Conservation (phyloP, 2,888 invertebrate genomes). For the Charanyca ferruginea region DNA sequence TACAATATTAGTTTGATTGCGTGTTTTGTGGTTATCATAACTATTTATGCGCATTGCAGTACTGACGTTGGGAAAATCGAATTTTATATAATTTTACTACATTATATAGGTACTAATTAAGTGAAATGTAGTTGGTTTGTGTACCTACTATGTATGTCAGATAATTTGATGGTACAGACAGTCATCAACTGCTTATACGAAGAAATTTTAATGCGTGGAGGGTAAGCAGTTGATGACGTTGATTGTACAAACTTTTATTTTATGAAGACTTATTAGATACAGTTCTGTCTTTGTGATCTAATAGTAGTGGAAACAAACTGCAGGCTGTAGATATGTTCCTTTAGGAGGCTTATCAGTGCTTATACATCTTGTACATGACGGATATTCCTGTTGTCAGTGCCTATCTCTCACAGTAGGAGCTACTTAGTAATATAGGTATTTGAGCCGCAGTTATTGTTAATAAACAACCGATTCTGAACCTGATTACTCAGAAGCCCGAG, state of each 20-base stretch:
- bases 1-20: conserved; percentile 20
- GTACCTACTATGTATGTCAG: background rate
- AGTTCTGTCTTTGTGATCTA: background rate
- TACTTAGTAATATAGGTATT: conserved; percentile 35
- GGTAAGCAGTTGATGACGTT: no score
- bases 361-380: background rate
- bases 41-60: conserved; percentile 48
- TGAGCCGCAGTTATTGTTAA: conserved; percentile 34
- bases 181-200: no score
- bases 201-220: no score
- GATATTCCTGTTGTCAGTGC: conserved; percentile 19
- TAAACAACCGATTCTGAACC: conserved; percentile 50
- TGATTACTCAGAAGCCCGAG: conserved; percentile 59
- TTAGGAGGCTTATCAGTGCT: conserved; percentile 1
- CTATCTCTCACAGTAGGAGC: conserved; percentile 17
- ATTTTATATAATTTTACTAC: background rate
- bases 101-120: background rate
- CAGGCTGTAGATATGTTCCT: conserved; percentile 3
- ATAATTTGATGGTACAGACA: background rate
- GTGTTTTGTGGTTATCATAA: conserved; percentile 18
- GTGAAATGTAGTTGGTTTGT: background rate
- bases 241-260: background rate
- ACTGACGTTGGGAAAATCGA: conserved; percentile 8
- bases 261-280: background rate
- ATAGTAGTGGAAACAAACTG: background rate